These are phyloP conservation scores for Heliconius himera DNA, from an alignment of 1,140 invertebrate species.

Conservation along the genomic window DNA sequence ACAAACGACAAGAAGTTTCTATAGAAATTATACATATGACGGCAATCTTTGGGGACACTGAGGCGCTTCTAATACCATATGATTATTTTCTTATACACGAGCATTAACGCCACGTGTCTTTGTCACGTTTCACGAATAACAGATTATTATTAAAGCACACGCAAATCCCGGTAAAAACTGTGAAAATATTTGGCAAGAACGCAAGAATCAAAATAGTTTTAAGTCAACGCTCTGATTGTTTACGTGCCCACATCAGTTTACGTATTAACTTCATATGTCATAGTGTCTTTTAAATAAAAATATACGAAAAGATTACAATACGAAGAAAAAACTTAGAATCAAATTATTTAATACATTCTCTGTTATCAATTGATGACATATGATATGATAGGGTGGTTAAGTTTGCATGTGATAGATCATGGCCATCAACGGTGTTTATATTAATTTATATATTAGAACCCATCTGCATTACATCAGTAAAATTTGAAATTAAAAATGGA, in stretches of 20 bases:
- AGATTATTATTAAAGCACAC: slow-evolving; percentile 18
- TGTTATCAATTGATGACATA: too few relatives aligned
- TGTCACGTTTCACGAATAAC: slow-evolving; percentile 17
- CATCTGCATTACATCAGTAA: too few relatives aligned
- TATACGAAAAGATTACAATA: too few relatives aligned
- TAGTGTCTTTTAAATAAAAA: too few relatives aligned
- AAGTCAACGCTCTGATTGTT: slow-evolving; percentile 20
- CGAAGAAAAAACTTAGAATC: too few relatives aligned
- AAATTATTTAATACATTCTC: too few relatives aligned
- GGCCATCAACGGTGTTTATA: too few relatives aligned
- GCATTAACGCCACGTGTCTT: slow-evolving; percentile 16
- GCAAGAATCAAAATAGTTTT: slow-evolving; percentile 11
- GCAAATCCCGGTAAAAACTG: slow-evolving; percentile 1
- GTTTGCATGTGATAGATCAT: too few relatives aligned
- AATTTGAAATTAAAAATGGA: too few relatives aligned
- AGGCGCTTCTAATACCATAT: slow-evolving; percentile 31
- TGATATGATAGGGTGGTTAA: too few relatives aligned
- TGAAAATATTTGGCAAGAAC: slow-evolving; percentile 25
- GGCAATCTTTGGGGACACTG: slow-evolving; percentile 28
- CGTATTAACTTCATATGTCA: too few relatives aligned
- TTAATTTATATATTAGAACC: too few relatives aligned
- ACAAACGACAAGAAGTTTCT: slow-evolving; percentile 4
- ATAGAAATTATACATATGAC: slow-evolving; percentile 1
- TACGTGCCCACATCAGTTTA: neutral
- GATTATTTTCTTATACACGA: slow-evolving; percentile 19